Evolutionary conservation across 23 tunicate genomes (phyloP).

Genomic region (Botrylloides violaceus): DNA sequence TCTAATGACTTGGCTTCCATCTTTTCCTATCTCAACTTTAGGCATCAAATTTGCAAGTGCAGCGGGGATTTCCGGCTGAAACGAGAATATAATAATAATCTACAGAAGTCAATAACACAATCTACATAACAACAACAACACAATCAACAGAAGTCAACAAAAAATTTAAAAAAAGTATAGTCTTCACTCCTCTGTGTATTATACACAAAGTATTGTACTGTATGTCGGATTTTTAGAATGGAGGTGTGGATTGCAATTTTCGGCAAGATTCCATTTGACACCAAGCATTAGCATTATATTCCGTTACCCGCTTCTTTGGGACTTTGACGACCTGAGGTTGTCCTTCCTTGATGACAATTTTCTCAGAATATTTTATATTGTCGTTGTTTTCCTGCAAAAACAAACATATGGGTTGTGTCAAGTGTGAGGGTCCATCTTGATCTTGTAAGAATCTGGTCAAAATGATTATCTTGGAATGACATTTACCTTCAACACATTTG

Average conservation of each 20-base stretch:
- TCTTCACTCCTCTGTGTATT: too few relatives aligned
- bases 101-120: too few relatives aligned
- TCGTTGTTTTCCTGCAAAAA: neutral
- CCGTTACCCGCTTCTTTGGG: conserved; percentile 39
- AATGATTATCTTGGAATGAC: neutral
- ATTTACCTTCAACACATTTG: neutral
- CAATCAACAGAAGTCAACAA: too few relatives aligned
- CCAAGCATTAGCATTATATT: too few relatives aligned
- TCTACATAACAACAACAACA: too few relatives aligned
- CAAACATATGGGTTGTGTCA: too few relatives aligned
- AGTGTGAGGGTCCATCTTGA: neutral
- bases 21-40: conserved; percentile 86
- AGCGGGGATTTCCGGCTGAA: conserved; percentile 90
- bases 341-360: conserved; percentile 87
- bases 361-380: conserved; percentile 43
- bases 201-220: too few relatives aligned
- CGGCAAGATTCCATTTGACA: too few relatives aligned
- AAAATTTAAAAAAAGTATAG: too few relatives aligned
- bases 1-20: conserved; percentile 93
- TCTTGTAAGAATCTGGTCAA: neutral
- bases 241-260: too few relatives aligned
- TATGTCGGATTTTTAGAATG: too few relatives aligned
- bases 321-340: conserved; percentile 93
- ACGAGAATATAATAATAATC: too few relatives aligned
- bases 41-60: conserved; percentile 90